Evolutionary conservation across 2,797 vertebrate genomes (phyloP).

Genomic region (Catharus ustulatus): DNA sequence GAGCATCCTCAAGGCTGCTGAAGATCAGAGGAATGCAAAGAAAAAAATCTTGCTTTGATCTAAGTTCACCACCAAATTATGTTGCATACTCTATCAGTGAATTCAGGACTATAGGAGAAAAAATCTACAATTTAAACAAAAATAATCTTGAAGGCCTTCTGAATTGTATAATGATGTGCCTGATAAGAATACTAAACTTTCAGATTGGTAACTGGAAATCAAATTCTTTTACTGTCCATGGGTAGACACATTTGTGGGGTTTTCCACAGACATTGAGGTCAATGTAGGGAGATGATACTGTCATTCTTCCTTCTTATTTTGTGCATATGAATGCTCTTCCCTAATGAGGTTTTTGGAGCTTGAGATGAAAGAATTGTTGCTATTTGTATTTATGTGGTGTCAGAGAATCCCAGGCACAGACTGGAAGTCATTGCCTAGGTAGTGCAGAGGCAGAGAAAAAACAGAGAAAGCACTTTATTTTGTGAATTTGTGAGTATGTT

Average conservation of each 20-base stretch:
- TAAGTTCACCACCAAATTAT: neutral
- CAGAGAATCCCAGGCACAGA: neutral
- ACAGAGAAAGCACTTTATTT: neutral
- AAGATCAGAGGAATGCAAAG: conserved; percentile 18
- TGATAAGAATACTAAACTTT: neutral
- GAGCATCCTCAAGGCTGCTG: neutral
- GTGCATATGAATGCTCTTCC: neutral
- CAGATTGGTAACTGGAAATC: neutral
- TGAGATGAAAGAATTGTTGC: neutral
- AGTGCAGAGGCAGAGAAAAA: neutral
- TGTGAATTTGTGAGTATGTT: neutral
- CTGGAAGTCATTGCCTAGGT: neutral
- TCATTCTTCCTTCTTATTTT: neutral
- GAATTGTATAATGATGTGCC: neutral
- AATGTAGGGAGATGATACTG: rapidly evolving
- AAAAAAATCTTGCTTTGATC: conserved; percentile 21
- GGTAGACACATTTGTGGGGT: neutral
- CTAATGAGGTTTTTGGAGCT: neutral
- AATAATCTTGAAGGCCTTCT: neutral
- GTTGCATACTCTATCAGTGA: neutral
- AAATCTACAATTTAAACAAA: neutral
- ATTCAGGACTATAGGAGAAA: neutral
- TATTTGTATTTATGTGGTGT: neutral
- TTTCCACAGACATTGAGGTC: neutral
- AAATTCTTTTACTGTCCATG: neutral